Conservation (phyloP, 2,797 vertebrate genomes). For the Takifugu ocellatus region DNA sequence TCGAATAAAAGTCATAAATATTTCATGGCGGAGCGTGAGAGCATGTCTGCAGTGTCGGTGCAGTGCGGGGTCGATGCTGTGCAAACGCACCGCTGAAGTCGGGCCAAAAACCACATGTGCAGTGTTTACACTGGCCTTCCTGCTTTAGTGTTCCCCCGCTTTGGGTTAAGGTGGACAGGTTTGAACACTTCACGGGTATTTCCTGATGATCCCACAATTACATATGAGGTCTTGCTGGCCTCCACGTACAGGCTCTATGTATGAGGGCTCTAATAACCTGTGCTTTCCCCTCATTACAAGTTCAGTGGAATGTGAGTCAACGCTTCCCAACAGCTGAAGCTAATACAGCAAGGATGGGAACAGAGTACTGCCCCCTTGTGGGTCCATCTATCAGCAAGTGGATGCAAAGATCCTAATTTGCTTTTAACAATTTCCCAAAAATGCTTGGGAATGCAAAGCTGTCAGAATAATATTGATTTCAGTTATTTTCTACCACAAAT, state of each 20-base stretch:
- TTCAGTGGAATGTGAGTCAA: conserved; percentile 11
- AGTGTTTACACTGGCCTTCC: conserved; percentile 54
- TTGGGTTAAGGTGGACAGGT: conserved; percentile 65
- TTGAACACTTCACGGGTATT: conserved; percentile 68
- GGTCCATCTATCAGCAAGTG: conserved; percentile 31
- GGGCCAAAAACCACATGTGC: conserved; percentile 50
- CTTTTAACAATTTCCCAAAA: conserved; percentile 3
- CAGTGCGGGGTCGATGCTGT: conserved; percentile 48
- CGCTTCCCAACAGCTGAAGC: conserved; percentile 17
- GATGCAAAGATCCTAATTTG: not conserved
- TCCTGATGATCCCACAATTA: conserved; percentile 50
- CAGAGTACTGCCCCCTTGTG: conserved; percentile 64
- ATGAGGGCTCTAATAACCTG: conserved; percentile 7
- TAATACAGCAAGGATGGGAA: conserved; percentile 26
- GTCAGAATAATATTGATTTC: conserved; percentile 13
- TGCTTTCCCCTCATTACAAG: conserved; percentile 15
- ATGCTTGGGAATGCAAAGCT: conserved; percentile 10
- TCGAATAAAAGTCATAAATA: conserved; percentile 38
- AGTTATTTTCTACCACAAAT: not conserved
- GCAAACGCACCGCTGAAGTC: conserved; percentile 38
- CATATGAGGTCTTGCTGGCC: conserved; percentile 35
- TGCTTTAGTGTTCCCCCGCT: conserved; percentile 63
- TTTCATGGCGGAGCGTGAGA: conserved; percentile 38
- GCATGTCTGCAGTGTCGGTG: conserved; percentile 48
- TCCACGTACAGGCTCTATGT: conserved; percentile 32